These are phyloP conservation scores for Alectura lathami DNA, from an alignment of 2,113 vertebrate species.

Conservation along the genomic window DNA sequence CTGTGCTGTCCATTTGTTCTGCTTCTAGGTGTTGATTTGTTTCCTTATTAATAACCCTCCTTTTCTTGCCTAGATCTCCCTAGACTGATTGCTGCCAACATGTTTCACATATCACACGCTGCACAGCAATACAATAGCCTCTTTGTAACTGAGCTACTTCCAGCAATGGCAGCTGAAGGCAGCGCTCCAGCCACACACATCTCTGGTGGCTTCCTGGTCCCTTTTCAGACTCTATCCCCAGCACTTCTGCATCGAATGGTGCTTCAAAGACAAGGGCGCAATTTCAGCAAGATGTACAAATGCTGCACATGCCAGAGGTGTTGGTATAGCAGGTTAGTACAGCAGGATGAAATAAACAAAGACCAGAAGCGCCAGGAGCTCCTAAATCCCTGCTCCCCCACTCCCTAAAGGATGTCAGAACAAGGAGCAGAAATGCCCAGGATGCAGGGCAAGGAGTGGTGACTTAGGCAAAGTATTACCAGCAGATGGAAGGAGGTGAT, in stretches of 20 bases:
- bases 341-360: not conserved
- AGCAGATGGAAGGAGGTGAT: not conserved
- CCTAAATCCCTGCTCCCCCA: not conserved
- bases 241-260: not conserved
- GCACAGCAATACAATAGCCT: not conserved
- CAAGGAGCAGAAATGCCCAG: not conserved
- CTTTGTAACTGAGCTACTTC: not conserved
- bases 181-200: not conserved
- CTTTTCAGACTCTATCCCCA: not conserved
- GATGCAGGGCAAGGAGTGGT: not conserved
- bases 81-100: not conserved
- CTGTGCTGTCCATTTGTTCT: not conserved
- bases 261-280: not conserved
- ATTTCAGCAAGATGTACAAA: accelerated
- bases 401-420: not conserved
- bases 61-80: not conserved
- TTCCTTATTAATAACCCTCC: not conserved
- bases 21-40: conserved; percentile 5
- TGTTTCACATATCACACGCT: not conserved
- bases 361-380: not conserved
- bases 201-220: not conserved
- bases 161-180: not conserved
- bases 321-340: not conserved
- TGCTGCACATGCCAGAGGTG: accelerated
- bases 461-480: not conserved